Base-by-base conservation (phyloP, 2,888 invertebrate genomes). In the Himalopsyche japonica region DNA sequence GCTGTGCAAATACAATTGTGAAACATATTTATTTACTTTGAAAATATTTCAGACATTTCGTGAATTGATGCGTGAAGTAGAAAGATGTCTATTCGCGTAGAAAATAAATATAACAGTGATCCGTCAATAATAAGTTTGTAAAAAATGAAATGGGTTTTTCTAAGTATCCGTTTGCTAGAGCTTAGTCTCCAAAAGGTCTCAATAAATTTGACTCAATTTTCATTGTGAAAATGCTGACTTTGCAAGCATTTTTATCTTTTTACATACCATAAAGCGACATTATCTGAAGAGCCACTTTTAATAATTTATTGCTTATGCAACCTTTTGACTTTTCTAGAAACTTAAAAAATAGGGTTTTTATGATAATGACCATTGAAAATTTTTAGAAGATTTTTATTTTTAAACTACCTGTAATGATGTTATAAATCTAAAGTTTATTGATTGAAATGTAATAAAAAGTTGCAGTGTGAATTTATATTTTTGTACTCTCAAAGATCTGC, bases 21-120 rank as follows among this genome's bases (percentile, higher is more conserved):
- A 79, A 82, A 82, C 43, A 79, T 79, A 70, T 79, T 79, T 82
- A 79, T 79, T 82, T 82, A 79, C 82, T 79, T 64, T 79, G 82
- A 79, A 70, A 70, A 70, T 70, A 70, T 70, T 30, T 70, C 37
- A 34, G 77, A 34, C 34, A 76, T 77, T 15, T n/a, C 77, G 43
- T n/a, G 43, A 43, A 37, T 34, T 77, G 77, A 34, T 77, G 43
- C 34, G 43, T 34, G 24, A 37, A 24, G 77, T 15, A 20, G 43
- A 77, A 37, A 77, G n/a, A 77, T 43, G 34, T 34, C 77, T 37
- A 77, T 77, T 34, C 77, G 20, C 24, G 77, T 24, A 37, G 77
- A 77, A 77, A 34, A 77, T 37, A 77, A 77, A 77, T 77, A 77
- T 37, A 37, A 77, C 34, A 77, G n/a, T 34, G 77, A 34, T 77